Evolutionary conservation across 2,797 vertebrate genomes (phyloP), one percentile per base, ranked within the genome.

Genomic region (Artibeus lituratus): DNA sequence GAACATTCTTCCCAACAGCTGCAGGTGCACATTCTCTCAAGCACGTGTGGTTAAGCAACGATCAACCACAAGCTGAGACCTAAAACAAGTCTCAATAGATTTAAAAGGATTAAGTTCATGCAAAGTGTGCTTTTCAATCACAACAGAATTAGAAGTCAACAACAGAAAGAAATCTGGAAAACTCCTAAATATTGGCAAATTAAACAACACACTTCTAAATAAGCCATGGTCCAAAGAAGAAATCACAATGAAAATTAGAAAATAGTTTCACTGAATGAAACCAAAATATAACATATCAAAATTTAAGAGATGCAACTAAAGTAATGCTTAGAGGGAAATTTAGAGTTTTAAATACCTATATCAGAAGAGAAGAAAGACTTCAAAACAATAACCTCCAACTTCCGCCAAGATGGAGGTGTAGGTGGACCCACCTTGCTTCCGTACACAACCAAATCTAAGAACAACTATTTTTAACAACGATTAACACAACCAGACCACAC

Each of bases 191-290:
- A n/a, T 65, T n/a, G 62, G 62, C 62, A 65, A 65, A 65, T 65
- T 65, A 65, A 92, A 85, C 15, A 72, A 81, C 7, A 76, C 8
- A 12, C 62, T 81, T 67, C 59, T 78, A 55, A 80, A 35, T 59
- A 83, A 77, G 1, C 6, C 29, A 49, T 18, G 5, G 22, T 32
- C 29, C 59, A 88, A 92, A 88, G 29, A 59, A 87, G 35, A 80
- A 78, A 74, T 81, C 62, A 88, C 57, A 81, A 69, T 22, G 14
- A 88, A 96, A 83, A 73, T 80, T 22, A 89, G 39, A 91, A 85
- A 85, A 81, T 59, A 70, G 39, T 49, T 86, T 87, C 91, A 84
- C 1, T 29, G 72, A 94, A 91, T 42, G 32, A 70, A 70, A 65
- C 22, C 24, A 74, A 69, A 67, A 10, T 10, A 26, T 39, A 91